phyloP scores from a whole-genome alignment of 2,888 invertebrate genomes.

The Aphodius granarius region DNA sequence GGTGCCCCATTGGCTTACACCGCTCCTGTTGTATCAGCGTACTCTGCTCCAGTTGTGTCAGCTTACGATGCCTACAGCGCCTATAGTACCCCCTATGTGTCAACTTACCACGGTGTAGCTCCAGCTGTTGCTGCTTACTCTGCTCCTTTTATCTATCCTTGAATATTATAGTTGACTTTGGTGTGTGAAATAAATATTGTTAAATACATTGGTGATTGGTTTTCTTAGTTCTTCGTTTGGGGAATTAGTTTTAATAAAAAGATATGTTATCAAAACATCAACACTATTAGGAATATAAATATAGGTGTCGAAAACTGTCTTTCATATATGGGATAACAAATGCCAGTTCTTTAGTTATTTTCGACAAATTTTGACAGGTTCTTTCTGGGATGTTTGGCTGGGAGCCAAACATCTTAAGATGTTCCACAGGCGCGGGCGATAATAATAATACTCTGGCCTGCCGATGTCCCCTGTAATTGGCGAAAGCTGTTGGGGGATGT shows the following conservation, averaged over 20 bases:
- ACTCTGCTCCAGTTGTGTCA: slow-evolving; percentile 37
- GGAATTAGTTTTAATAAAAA: neutral
- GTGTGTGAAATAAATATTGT: neutral
- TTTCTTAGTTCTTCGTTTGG: neutral
- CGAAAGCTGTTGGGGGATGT: too few species aligned
- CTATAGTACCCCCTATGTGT: slow-evolving; percentile 40
- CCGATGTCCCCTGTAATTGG: too few species aligned
- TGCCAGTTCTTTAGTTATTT: too few species aligned
- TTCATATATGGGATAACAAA: too few species aligned
- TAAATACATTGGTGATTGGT: neutral
- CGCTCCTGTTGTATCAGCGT: slow-evolving; percentile 39
- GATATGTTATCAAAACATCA: neutral
- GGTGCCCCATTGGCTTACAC: slow-evolving; percentile 31
- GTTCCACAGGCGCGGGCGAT: too few species aligned
- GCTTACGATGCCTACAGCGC: slow-evolving; percentile 21
- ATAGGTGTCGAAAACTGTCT: too few species aligned
- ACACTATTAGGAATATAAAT: neutral
- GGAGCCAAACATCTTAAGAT: too few species aligned
- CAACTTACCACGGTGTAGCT: slow-evolving; percentile 27
- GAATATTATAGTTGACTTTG: neutral
- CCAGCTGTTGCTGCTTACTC: slow-evolving; percentile 30
- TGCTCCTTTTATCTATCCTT: slow-evolving; percentile 3
- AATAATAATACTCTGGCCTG: too few species aligned
- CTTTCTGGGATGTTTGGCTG: too few species aligned
- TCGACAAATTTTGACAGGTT: too few species aligned